Evolutionary conservation across 2,797 vertebrate species (phyloP).

Genomic region (Ataeniobius toweri): DNA sequence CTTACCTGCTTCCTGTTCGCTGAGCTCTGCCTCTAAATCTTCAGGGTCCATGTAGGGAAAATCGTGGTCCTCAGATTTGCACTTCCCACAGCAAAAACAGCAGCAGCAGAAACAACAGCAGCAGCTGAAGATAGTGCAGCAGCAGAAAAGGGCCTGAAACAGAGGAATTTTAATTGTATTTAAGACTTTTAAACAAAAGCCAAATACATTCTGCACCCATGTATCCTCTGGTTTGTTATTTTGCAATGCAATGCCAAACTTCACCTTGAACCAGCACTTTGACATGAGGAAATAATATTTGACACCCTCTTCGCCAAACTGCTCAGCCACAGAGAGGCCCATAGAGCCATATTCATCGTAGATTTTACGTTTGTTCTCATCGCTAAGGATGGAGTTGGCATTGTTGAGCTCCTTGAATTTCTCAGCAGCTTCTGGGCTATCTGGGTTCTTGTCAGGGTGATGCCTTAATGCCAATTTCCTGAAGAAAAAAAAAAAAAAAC

Average conservation of each 20-base stretch:
- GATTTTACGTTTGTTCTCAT: conserved; percentile 86
- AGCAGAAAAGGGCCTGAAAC: conserved; percentile 77
- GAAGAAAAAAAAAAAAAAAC: neutral
- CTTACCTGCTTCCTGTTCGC: conserved; percentile 78
- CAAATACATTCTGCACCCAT: too few species aligned
- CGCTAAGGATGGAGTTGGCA: conserved; percentile 88
- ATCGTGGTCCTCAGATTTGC: conserved; percentile 65
- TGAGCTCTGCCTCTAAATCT: conserved; percentile 81
- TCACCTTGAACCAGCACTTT: conserved; percentile 96
- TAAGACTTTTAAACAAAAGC: too few species aligned
- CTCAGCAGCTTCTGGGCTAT: conserved; percentile 87
- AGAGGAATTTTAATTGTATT: neutral
- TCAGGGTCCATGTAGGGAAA: conserved; percentile 79
- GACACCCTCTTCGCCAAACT: conserved; percentile 90
- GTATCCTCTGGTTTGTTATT: neutral
- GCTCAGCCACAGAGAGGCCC: conserved; percentile 90
- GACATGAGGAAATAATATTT: conserved; percentile 89
- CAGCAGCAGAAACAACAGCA: conserved; percentile 90
- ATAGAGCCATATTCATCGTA: conserved; percentile 91
- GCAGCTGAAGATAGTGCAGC: conserved; percentile 82
- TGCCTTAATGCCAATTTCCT: conserved; percentile 90
- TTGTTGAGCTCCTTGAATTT: conserved; percentile 97
- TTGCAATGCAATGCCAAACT: neutral
- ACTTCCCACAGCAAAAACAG: conserved; percentile 87
- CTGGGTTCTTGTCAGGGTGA: conserved; percentile 97